Base-by-base conservation (phyloP, 2,797 vertebrate genomes). In the Parauchenoglanis ngamensis region DNA sequence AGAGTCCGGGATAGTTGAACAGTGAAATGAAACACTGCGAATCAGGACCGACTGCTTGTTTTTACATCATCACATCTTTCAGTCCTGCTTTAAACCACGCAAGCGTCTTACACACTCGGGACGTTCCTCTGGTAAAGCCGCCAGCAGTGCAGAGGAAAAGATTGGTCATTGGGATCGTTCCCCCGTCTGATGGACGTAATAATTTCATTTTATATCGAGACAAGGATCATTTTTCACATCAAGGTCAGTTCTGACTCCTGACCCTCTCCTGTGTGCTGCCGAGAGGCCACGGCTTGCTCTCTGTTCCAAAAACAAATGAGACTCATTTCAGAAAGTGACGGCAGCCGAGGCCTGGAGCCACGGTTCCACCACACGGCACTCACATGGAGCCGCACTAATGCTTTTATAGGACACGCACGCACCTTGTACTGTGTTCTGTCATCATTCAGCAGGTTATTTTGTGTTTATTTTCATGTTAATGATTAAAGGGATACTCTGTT, bases 251-350 rank as follows among this genome's bases (percentile, higher is more conserved):
- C 46, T 83, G 54, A 78, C 79, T 78, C 57, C 70, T 88, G 85
- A 89, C 86, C 87, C 84, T 81, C 72, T 70, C 59, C 67, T 21
- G 63, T 83, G 78, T 46, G 54, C 19, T 1, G 21, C 19, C 1
- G 77, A 5, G 54, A 59, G 19, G 77, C 77, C 19, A 19, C 2
- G 78, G 6, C 35, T 21, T 7, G 5, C 2, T 1, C 31, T 3
- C 54, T 13, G 31, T 7, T 7, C 35, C 35, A 87, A 54, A 86
- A 88, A 90, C 67, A 75, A 86, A 89, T 87, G 89, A 86, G 87
- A 78, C 78, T 84, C 63, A 84, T 90, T 89, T 88, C 68, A 25
- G 57, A 28, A 87, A 83, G 70, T 90, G 89, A 88, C 86, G 56
- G 85, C 67, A 57, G 61, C 67, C 11, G 70, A 76, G 56, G 79